Evolutionary conservation across 2,888 invertebrate genomes (phyloP).

Genomic region (Trichogramma evanescens): DNA sequence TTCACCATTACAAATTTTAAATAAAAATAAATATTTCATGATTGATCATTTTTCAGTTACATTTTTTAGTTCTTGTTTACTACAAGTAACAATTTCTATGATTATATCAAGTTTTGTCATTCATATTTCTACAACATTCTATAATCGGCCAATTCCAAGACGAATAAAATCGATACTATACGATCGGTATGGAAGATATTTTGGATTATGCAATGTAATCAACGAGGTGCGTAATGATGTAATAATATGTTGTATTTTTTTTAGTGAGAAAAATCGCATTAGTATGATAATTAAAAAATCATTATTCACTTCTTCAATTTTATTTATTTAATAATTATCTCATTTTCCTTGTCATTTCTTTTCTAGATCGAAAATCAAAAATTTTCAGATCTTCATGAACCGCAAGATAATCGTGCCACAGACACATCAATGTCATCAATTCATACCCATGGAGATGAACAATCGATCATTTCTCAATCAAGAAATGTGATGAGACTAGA

Average conservation of each 20-base stretch:
- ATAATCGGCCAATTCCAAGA: constrained; percentile 50
- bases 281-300: no score
- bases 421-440: not conserved
- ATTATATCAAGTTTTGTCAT: constrained; percentile 52
- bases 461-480: constrained; percentile 14
- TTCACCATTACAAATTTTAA: no score
- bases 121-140: constrained; percentile 50
- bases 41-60: constrained; percentile 47
- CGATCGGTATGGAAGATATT: constrained; percentile 45
- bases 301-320: not conserved
- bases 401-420: not conserved
- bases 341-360: not conserved
- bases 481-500: constrained; percentile 5
- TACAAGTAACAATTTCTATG: constrained; percentile 50
- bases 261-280: no score
- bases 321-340: not conserved
- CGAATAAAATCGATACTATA: constrained; percentile 48
- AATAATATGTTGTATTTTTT: no score
- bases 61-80: constrained; percentile 52
- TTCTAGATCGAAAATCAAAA: constrained; percentile 15
- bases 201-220: constrained; percentile 46
- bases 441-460: constrained; percentile 7
- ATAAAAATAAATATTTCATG: not conserved
- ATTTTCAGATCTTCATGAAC: constrained; percentile 7
- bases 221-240: constrained; percentile 33